These are phyloP conservation scores for Pseudomyrmex sp. DNA, from an alignment of 1,140 invertebrate genomes.

Conservation along the genomic window DNA sequence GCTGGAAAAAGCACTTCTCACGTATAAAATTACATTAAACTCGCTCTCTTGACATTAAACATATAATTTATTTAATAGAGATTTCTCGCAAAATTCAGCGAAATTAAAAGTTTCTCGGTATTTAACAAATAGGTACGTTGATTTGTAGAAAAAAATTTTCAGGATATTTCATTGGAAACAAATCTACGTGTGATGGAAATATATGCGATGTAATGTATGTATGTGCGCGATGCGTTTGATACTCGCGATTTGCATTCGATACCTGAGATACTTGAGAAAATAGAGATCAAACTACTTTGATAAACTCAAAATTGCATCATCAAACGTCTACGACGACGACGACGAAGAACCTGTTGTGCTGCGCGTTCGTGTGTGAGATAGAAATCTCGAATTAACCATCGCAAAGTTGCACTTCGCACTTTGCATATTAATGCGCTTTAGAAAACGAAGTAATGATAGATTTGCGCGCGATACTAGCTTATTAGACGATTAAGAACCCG, in stretches of 20 bases:
- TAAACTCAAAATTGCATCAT: slow-evolving; percentile 43
- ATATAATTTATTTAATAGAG: too few species aligned
- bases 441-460: slow-evolving; percentile 5
- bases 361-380: not conserved
- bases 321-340: slow-evolving; percentile 24
- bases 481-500: slow-evolving; percentile 12
- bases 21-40: too few species aligned
- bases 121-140: too few species aligned
- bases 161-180: not conserved
- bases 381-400: slow-evolving; percentile 18
- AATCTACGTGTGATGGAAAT: not conserved
- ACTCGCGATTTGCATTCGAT: not conserved
- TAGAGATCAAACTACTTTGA: slow-evolving; percentile 26
- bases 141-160: not conserved
- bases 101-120: too few species aligned
- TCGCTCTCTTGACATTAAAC: too few species aligned
- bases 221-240: not conserved
- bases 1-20: not conserved
- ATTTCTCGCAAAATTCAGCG: too few species aligned
- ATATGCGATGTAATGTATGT: not conserved
- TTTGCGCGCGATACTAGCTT: not conserved
- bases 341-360: slow-evolving; percentile 3
- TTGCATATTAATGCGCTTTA: not conserved
- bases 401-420: not conserved
- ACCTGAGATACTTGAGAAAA: not conserved